phyloP scores from a whole-genome alignment of 2,797 vertebrate genomes.

The Tenualosa ilisha region DNA sequence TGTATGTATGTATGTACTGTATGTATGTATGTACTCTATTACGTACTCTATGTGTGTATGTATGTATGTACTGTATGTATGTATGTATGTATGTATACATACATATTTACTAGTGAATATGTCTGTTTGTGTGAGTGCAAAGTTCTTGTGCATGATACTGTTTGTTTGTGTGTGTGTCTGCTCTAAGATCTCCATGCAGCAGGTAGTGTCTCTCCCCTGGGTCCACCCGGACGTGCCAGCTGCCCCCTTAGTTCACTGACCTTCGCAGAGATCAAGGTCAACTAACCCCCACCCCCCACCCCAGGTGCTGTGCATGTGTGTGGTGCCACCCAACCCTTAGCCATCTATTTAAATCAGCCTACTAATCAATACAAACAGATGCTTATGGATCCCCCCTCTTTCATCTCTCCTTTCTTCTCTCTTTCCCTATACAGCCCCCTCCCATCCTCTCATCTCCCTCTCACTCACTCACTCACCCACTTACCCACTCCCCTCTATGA shows the following conservation, averaged over 20 bases:
- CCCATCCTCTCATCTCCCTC: neutral
- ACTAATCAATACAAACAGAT: conserved; percentile 17
- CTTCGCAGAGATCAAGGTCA: conserved; percentile 13
- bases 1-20: neutral
- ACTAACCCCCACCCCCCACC: neutral
- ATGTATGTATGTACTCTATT: neutral
- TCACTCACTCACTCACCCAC: neutral
- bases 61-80: too few relatives aligned
- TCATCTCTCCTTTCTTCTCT: neutral
- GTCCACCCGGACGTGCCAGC: neutral
- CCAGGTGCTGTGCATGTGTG: neutral
- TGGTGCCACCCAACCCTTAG: neutral
- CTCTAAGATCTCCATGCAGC: neutral
- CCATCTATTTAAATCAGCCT: conserved; percentile 14
- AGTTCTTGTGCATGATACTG: neutral
- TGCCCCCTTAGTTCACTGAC: neutral
- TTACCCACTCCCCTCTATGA: neutral
- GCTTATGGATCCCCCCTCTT: neutral
- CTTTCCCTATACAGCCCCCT: neutral
- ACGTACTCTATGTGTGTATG: too few relatives aligned
- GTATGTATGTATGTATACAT: neutral
- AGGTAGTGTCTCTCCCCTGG: neutral
- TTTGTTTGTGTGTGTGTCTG: neutral
- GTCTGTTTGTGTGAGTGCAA: neutral
- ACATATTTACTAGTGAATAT: neutral